Evolutionary conservation across 1,140 invertebrate genomes (phyloP).

Genomic region (Meloidogyne floridensis): DNA sequence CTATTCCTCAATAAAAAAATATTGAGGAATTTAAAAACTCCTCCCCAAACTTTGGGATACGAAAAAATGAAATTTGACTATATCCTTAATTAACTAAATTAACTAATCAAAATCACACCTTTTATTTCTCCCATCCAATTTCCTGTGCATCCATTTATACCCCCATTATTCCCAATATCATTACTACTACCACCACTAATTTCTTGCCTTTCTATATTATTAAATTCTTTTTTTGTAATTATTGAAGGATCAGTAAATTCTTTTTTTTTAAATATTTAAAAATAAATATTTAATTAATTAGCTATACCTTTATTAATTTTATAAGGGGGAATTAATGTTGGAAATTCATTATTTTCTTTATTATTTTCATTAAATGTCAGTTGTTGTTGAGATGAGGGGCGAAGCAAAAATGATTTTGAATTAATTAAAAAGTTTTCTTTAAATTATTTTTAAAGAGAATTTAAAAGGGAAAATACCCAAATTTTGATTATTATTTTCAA

Average conservation of each 20-base stretch:
- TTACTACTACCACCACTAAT: not conserved
- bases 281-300: too few relatives aligned
- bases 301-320: not conserved
- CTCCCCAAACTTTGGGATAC: too few relatives aligned
- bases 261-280: too few relatives aligned
- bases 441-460: not conserved
- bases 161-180: not conserved
- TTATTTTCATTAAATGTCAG: not conserved
- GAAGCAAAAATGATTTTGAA: not conserved
- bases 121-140: not conserved
- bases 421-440: not conserved
- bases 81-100: not conserved
- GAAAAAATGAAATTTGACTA: too few relatives aligned
- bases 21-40: too few relatives aligned
- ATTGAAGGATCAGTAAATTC: too few relatives aligned
- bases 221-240: not conserved
- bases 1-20: too few relatives aligned
- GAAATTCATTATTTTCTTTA: not conserved
- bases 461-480: too few relatives aligned
- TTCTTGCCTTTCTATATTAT: not conserved
- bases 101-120: not conserved
- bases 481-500: slow-evolving; percentile 2
- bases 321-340: not conserved
- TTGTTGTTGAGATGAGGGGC: not conserved
- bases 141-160: not conserved